Evolutionary conservation across 2,797 vertebrate species (phyloP).

Genomic region (Aphelocoma californica): DNA sequence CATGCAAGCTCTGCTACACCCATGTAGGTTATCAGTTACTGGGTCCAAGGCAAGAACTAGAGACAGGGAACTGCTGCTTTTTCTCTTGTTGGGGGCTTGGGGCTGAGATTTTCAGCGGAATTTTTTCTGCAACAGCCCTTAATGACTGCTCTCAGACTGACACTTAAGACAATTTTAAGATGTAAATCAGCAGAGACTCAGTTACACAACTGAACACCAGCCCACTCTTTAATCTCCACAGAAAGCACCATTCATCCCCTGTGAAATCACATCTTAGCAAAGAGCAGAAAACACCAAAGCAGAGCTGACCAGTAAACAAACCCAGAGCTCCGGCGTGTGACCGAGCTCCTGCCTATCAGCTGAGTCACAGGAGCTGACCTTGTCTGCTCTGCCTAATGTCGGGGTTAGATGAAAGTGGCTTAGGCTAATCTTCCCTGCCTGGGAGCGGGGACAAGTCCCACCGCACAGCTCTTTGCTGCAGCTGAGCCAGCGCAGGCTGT

Average conservation of each 20-base stretch:
- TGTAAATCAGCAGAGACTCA: background rate
- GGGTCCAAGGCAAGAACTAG: background rate
- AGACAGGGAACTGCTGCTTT: background rate
- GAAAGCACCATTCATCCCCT: background rate
- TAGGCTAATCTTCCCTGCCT: background rate
- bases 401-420: background rate
- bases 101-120: too few species aligned
- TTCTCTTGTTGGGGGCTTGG: background rate
- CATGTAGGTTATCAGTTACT: background rate
- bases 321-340: background rate
- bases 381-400: background rate
- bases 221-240: background rate
- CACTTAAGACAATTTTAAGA: background rate
- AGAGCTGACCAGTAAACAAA: background rate
- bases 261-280: background rate
- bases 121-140: background rate
- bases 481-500: background rate
- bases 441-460: background rate
- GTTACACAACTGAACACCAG: background rate
- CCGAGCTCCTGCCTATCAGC: background rate
- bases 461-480: background rate
- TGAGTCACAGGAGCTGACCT: background rate
- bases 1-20: background rate
- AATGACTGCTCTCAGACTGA: background rate
- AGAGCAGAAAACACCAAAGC: background rate